A percentile compares a stretch with the other conserved stretches of the same genome.
Conservation (phyloP, 2,888 invertebrate species). For the Macaria liturata region DNA sequence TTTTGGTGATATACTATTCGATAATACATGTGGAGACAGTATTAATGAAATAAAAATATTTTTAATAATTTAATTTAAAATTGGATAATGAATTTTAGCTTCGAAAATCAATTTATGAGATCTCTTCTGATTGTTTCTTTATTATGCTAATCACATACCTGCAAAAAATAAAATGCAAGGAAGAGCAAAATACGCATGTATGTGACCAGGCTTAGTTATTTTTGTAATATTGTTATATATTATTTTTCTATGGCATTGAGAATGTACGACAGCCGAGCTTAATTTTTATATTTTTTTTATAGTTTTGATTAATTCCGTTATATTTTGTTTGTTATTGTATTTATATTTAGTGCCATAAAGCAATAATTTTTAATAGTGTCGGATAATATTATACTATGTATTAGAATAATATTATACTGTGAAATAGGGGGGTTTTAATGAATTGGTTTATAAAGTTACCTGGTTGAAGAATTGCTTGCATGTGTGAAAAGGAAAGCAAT, state of each 20-base stretch:
- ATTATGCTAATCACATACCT: no score
- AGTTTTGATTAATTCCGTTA: constrained; percentile 4
- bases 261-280: constrained; percentile 4
- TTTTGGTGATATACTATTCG: background rate
- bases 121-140: no score
- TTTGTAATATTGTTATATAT: constrained; percentile 1
- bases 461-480: no score
- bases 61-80: no score
- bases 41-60: no score
- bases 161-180: no score
- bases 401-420: background rate
- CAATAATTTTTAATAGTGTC: constrained; percentile 9
- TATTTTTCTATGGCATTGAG: constrained; percentile 3
- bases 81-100: no score
- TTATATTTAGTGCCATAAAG: constrained; percentile 24
- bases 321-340: constrained; percentile 14
- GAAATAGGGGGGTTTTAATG: background rate
- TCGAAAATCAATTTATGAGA: no score
- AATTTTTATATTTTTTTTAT: background rate
- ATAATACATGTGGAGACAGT: constrained; percentile 10
- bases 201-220: background rate
- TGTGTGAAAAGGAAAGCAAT: no score
- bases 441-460: background rate
- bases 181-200: no score
- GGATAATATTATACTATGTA: background rate